phyloP scores from a whole-genome alignment of 92 coral and sea anemone genomes.

The Isaurus tuberculatus region DNA sequence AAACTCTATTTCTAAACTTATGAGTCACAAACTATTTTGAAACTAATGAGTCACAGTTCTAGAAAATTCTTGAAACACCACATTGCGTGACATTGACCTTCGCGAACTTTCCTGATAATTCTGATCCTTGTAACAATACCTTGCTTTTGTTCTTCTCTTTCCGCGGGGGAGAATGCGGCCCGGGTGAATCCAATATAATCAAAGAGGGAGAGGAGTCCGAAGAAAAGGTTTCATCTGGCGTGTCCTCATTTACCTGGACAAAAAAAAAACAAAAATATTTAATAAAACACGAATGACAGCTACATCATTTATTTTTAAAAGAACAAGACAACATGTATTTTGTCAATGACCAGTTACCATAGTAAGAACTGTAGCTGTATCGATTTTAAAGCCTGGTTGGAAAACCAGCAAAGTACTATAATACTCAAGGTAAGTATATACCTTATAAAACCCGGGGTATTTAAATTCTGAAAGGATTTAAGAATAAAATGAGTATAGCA shows the following conservation, averaged over 20 bases:
- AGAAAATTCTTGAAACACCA: no score
- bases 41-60: no score
- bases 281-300: not conserved
- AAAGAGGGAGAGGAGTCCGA: not conserved
- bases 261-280: no score
- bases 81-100: no score
- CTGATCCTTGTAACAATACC: no score
- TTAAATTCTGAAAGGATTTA: no score
- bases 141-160: not conserved
- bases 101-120: no score
- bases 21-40: no score
- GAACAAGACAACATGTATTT: conserved; percentile 1
- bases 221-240: not conserved
- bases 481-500: no score
- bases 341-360: not conserved
- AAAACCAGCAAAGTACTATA: not conserved
- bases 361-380: not conserved
- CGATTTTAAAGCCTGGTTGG: not conserved
- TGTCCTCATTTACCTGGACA: not conserved
- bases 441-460: not conserved
- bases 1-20: no score
- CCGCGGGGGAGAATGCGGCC: not conserved
- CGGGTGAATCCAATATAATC: not conserved
- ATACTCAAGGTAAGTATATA: not conserved
- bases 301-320: not conserved